phyloP scores from a whole-genome alignment of 2,888 invertebrate genomes.

The Dichetophora obliterata region DNA sequence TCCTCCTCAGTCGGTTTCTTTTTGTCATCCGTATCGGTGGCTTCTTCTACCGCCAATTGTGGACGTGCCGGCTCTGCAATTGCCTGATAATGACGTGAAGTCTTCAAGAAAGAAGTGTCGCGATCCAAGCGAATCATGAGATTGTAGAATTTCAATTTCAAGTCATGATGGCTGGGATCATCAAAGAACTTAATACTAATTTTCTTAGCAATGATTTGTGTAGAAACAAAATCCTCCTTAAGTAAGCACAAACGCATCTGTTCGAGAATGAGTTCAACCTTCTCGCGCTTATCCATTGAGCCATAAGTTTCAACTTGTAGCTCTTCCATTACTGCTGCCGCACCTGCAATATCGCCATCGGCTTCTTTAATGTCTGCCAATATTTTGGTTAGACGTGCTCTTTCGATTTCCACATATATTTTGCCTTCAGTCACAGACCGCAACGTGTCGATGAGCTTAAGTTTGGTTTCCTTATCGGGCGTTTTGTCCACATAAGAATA shows the following conservation, averaged over 20 bases:
- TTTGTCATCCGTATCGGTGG: constrained; percentile 52
- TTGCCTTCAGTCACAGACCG: constrained; percentile 97
- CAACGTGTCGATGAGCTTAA: constrained; percentile 96
- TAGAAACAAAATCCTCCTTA: constrained; percentile 95
- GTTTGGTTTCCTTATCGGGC: constrained; percentile 88
- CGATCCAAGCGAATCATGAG: constrained; percentile 89
- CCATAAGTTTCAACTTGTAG: constrained; percentile 95
- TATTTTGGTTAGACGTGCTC: constrained; percentile 94
- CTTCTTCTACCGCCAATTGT: constrained; percentile 52
- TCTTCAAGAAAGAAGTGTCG: constrained; percentile 93
- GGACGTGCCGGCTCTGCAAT: constrained; percentile 80
- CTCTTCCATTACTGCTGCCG: constrained; percentile 95
- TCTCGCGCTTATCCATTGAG: constrained; percentile 96
- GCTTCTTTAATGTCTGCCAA: constrained; percentile 87
- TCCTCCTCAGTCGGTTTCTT: constrained; percentile 62
- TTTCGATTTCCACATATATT: constrained; percentile 99
- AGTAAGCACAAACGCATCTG: constrained; percentile 98
- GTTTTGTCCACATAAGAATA: constrained; percentile 93
- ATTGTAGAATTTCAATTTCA: constrained; percentile 69
- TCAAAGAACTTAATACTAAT: constrained; percentile 98
- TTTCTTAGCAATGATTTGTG: constrained; percentile 99
- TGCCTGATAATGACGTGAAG: constrained; percentile 96
- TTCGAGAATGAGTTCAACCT: constrained; percentile 93
- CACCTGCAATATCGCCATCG: constrained; percentile 87
- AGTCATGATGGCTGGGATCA: constrained; percentile 72